These are phyloP conservation scores for Heliothis peltigera DNA, from an alignment of 2,888 invertebrate species.

Conservation along the genomic window DNA sequence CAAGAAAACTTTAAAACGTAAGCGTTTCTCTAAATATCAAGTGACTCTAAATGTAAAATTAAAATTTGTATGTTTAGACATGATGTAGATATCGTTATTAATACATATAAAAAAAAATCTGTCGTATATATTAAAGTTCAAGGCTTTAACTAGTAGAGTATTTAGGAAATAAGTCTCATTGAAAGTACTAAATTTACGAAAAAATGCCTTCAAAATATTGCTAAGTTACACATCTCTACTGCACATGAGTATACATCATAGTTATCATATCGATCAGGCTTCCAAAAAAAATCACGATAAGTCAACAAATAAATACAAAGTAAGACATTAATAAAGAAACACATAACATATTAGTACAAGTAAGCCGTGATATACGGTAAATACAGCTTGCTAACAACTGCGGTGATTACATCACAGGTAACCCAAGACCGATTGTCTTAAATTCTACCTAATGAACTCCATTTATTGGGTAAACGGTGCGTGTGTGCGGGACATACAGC, in stretches of 20 bases:
- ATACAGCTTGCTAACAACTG: slow-evolving; percentile 57
- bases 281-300: background rate
- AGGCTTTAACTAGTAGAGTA: too few species aligned
- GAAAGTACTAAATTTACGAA: too few species aligned
- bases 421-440: slow-evolving; percentile 76
- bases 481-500: slow-evolving; percentile 63
- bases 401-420: slow-evolving; percentile 62
- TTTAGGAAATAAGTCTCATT: too few species aligned
- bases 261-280: background rate
- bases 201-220: too few species aligned
- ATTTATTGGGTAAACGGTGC: slow-evolving; percentile 77
- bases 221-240: too few species aligned
- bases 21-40: too few species aligned
- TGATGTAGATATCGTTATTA: too few species aligned
- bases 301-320: background rate
- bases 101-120: too few species aligned
- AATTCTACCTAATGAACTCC: slow-evolving; percentile 78
- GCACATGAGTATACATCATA: background rate
- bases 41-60: too few species aligned
- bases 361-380: slow-evolving; percentile 26
- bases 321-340: slow-evolving; percentile 5
- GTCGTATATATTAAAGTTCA: too few species aligned
- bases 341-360: background rate
- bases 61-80: too few species aligned
- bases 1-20: too few species aligned